A percentile compares a stretch with the other conserved stretches of the same genome.
phyloP scores from a whole-genome alignment of 2,113 vertebrate species.

The Burhinus bistriatus region DNA sequence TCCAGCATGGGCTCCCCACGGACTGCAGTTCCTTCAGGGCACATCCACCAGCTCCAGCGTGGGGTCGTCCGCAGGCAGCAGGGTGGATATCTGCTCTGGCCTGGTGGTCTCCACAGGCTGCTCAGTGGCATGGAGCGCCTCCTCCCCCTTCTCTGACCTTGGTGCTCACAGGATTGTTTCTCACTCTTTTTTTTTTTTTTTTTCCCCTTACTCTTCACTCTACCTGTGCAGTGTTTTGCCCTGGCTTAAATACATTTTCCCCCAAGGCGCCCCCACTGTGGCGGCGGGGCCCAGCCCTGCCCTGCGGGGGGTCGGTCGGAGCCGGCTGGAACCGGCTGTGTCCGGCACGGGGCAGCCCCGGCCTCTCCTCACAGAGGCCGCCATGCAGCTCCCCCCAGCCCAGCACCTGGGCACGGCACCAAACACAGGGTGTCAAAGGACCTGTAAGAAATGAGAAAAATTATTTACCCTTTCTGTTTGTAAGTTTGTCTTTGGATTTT shows the following conservation, averaged over 20 bases:
- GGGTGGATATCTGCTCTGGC: not conserved
- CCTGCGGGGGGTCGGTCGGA: rapidly evolving
- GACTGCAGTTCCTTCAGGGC: not conserved
- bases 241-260: not conserved
- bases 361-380: rapidly evolving
- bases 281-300: rapidly evolving
- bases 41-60: not conserved
- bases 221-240: not conserved
- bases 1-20: too few relatives aligned
- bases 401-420: rapidly evolving
- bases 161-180: not conserved
- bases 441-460: not conserved
- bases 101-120: not conserved
- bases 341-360: not conserved
- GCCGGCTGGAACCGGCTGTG: not conserved
- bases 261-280: rapidly evolving
- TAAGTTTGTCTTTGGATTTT: not conserved
- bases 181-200: not conserved
- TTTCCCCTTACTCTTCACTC: too few relatives aligned
- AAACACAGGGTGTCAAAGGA: not conserved
- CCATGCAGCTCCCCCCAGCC: not conserved
- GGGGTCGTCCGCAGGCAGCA: not conserved
- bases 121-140: not conserved
- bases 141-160: not conserved
- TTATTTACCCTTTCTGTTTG: not conserved